Evolutionary conservation across 2,888 invertebrate genomes (phyloP), one percentile per base, ranked within the genome.

Genomic region (Cryptophagus acutangulus): DNA sequence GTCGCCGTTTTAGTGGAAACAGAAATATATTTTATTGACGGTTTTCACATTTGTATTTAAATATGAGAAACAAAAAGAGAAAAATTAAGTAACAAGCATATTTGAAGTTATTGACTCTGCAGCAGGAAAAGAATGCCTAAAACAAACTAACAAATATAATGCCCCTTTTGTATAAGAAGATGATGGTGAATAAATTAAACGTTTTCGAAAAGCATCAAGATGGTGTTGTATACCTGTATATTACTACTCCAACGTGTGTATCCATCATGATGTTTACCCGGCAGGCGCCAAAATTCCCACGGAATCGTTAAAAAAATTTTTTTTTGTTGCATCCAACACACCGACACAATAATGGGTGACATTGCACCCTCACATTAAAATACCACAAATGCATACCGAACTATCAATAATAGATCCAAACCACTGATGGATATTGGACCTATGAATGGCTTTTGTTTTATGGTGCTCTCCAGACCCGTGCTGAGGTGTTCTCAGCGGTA

Each of bases 281-380:
- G 3, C n/a, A 51, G 55, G 55, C 55, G 55, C 55, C 45, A 53
- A 55, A 50, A 53, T 49, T 55, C 53, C 52, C 53, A 53, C 55
- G 52, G 33, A 24, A 17, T 20, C 26, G n/a, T n/a, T n/a, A n/a
- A n/a, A n/a, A n/a, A n/a, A n/a, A n/a, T n/a, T n/a, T n/a, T n/a
- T n/a, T n/a, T n/a, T n/a, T n/a, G n/a, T n/a, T n/a, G n/a, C n/a
- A n/a, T n/a, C n/a, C n/a, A n/a, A n/a, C n/a, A n/a, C n/a, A n/a
- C n/a, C n/a, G n/a, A n/a, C n/a, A n/a, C n/a, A n/a, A n/a, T n/a
- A n/a, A n/a, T n/a, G 33, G 40, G 45, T 46, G 49, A 46, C 49
- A 44, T 39, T 37, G 39, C 45, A 47, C 45, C 45, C 45, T 48
- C 40, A 40, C 45, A 48, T 38, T 45, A 46, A 47, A 45, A 39